phyloP scores from a whole-genome alignment of 2,113 vertebrate species.

The Amphilophus citrinellus region DNA sequence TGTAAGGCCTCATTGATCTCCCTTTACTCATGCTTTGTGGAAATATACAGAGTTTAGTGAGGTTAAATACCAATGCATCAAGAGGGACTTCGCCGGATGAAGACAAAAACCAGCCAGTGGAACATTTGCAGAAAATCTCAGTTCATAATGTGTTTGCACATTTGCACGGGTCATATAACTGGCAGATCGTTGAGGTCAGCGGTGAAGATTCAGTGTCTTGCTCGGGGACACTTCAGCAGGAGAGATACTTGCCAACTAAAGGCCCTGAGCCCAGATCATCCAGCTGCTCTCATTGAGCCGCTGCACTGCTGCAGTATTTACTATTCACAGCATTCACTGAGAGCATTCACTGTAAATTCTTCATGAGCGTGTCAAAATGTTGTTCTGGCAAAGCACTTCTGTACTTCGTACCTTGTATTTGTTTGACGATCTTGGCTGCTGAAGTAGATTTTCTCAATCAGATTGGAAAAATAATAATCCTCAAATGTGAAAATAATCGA shows the following conservation, averaged over 20 bases:
- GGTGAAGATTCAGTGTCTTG: slow-evolving; percentile 7
- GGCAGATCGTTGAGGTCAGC: slow-evolving; percentile 1
- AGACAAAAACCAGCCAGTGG: slow-evolving; percentile 26
- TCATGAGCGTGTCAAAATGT: slow-evolving; percentile 51
- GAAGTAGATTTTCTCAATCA: neutral
- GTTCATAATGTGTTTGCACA: slow-evolving; percentile 20
- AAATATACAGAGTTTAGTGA: slow-evolving; percentile 48
- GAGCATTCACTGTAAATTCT: slow-evolving; percentile 43
- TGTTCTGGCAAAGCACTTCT: slow-evolving; percentile 36
- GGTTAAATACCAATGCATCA: slow-evolving; percentile 53
- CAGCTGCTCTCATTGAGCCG: slow-evolving; percentile 12
- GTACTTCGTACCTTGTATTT: slow-evolving; percentile 30
- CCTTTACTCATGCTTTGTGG: slow-evolving; percentile 60
- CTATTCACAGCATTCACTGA: slow-evolving; percentile 20
- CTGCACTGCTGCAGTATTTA: slow-evolving; percentile 29
- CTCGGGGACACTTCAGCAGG: slow-evolving; percentile 33
- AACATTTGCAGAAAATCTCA: neutral
- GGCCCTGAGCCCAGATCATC: slow-evolving; percentile 49
- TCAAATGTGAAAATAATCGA: neutral
- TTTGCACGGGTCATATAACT: slow-evolving; percentile 18
- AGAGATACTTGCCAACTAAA: slow-evolving; percentile 14
- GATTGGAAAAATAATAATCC: neutral
- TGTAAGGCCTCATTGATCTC: slow-evolving; percentile 69
- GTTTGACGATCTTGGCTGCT: slow-evolving; percentile 15
- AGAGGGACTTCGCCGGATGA: slow-evolving; percentile 21